phyloP scores from a whole-genome alignment of 2,113 vertebrate species.

The Falcunculus frontatus region DNA sequence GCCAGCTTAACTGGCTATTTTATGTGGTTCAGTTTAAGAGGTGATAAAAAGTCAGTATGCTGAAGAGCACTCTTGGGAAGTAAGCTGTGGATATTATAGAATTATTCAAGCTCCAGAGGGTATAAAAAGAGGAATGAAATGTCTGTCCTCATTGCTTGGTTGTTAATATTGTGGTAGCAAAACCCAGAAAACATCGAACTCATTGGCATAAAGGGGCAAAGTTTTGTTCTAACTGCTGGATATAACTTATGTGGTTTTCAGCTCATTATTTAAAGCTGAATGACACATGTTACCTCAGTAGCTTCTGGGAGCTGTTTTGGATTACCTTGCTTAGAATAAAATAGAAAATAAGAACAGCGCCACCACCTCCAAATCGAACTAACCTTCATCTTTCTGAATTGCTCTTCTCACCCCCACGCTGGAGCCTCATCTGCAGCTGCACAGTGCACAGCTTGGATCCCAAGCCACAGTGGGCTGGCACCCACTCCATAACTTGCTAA shows the following conservation, averaged over 20 bases:
- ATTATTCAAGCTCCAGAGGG: slow-evolving; percentile 26
- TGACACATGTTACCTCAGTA: neutral
- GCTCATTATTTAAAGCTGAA: neutral
- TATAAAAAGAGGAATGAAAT: slow-evolving; percentile 3
- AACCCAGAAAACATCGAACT: neutral
- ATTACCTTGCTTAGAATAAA: neutral
- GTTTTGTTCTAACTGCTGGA: neutral
- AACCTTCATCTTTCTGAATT: neutral
- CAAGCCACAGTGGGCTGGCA: neutral
- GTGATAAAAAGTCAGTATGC: slow-evolving; percentile 40
- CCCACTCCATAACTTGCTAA: neutral
- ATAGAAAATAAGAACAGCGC: neutral
- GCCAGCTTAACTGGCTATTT: neutral
- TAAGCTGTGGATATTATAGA: neutral
- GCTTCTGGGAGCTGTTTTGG: neutral
- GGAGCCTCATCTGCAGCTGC: neutral
- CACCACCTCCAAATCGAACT: neutral
- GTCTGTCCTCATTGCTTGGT: neutral
- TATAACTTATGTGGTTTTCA: neutral
- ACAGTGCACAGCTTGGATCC: neutral
- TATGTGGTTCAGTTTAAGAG: slow-evolving; percentile 25
- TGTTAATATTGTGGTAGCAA: neutral
- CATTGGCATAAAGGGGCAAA: neutral
- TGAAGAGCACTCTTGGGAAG: slow-evolving; percentile 25
- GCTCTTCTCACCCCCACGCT: neutral